Conservation (phyloP, 2,113 vertebrate species). For the Heterochromis multidens region DNA sequence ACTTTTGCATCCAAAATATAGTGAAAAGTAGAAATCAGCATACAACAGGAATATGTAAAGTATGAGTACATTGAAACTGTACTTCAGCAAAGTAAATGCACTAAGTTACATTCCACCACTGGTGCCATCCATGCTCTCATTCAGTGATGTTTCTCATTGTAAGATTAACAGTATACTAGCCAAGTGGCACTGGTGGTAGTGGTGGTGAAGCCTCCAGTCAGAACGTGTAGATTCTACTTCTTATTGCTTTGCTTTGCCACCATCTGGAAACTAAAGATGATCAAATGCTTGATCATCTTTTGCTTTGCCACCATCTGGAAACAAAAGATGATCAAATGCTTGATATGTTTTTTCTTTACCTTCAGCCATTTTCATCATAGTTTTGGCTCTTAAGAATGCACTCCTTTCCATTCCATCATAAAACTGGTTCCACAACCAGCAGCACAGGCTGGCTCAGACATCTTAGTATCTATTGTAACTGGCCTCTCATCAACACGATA, state of each 20-base stretch:
- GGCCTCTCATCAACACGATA: constrained; percentile 37
- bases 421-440: not conserved
- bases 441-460: not conserved
- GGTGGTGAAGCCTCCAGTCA: not conserved
- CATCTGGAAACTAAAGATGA: constrained; percentile 11
- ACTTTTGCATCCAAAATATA: not conserved
- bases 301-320: not conserved
- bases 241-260: not conserved
- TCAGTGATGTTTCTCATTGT: not conserved
- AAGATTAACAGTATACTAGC: not conserved
- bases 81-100: not conserved
- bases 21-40: not conserved
- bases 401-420: not conserved
- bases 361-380: not conserved
- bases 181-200: too few relatives aligned
- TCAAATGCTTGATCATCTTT: not conserved
- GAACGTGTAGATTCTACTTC: not conserved
- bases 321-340: constrained; percentile 18
- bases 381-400: constrained; percentile 21
- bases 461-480: constrained; percentile 4
- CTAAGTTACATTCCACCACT: not conserved
- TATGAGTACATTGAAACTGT: not conserved
- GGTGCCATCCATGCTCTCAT: not conserved
- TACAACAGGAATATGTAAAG: not conserved
- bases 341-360: not conserved